Percentiles rank a stretch among this genome's conserved stretches.
Conservation (phyloP, 2,888 invertebrate genomes). For the Dryobota labecula region DNA sequence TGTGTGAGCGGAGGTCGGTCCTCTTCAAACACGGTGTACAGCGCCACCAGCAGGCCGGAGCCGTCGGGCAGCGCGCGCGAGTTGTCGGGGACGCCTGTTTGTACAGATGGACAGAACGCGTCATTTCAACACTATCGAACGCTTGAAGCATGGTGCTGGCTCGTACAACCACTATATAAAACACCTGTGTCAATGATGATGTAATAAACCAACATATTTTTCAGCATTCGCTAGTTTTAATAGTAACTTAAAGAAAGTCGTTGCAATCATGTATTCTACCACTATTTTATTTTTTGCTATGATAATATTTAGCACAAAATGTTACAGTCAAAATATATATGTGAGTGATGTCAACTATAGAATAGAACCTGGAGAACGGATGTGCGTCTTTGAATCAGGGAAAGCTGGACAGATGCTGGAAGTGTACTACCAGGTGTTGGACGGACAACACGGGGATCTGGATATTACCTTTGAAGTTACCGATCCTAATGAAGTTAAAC, state of each 20-base stretch:
- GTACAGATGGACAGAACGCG: conserved; percentile 28
- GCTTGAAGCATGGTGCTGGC: background rate
- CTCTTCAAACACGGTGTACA: conserved; percentile 89
- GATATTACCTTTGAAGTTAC: conserved; percentile 94
- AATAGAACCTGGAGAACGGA: conserved; percentile 81
- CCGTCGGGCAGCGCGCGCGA: conserved; percentile 89
- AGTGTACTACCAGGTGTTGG: conserved; percentile 91
- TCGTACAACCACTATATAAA: background rate
- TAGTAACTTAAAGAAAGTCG: conserved; percentile 8
- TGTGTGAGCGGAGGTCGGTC: conserved; percentile 90
- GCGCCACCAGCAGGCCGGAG: conserved; percentile 92
- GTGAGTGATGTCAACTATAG: conserved; percentile 82
- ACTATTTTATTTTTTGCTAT: conserved; percentile 43
- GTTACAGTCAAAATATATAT: conserved; percentile 70
- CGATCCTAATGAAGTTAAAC: conserved; percentile 91
- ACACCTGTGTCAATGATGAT: conserved; percentile 66
- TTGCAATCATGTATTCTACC: conserved; percentile 42
- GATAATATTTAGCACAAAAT: conserved; percentile 59
- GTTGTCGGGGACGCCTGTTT: conserved; percentile 92
- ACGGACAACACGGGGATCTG: conserved; percentile 95
- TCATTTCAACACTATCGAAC: conserved; percentile 8
- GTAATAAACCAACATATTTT: conserved; percentile 19
- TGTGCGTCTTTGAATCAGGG: conserved; percentile 83
- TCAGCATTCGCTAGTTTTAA: conserved; percentile 19
- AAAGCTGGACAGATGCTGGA: conserved; percentile 82